phyloP scores from a whole-genome alignment of 2,113 vertebrate genomes.

The Corvus moneduloides region DNA sequence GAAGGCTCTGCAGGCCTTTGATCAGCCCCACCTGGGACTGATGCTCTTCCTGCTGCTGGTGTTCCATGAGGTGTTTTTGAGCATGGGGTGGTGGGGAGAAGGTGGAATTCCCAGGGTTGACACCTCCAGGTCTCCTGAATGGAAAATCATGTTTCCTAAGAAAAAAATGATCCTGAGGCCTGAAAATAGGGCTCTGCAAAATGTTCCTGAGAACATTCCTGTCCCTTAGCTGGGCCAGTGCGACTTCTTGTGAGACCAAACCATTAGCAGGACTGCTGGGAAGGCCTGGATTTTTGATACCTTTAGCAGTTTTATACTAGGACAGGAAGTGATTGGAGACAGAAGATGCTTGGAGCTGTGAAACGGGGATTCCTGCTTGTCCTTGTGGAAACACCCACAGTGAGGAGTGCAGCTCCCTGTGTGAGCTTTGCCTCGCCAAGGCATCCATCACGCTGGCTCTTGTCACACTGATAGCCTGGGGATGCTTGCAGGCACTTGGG shows the following conservation, averaged over 20 bases:
- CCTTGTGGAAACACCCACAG: not conserved
- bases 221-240: not conserved
- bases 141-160: not conserved
- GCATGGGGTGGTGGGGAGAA: not conserved
- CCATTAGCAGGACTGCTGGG: not conserved
- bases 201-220: not conserved
- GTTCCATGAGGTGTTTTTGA: not conserved
- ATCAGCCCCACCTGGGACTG: not conserved
- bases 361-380: not conserved
- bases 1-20: not conserved
- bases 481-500: not conserved
- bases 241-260: not conserved
- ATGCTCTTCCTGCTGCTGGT: not conserved
- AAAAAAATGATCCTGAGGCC: not conserved
- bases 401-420: not conserved
- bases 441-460: accelerated
- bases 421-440: accelerated
- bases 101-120: not conserved
- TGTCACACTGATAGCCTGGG: not conserved
- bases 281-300: not conserved
- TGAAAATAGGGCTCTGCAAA: not conserved
- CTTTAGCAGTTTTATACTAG: not conserved
- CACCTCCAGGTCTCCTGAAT: not conserved
- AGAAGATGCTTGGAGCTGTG: not conserved
- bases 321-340: not conserved